phyloP scores from a whole-genome alignment of 2,113 vertebrate genomes.

The Prietella phreatophila region DNA sequence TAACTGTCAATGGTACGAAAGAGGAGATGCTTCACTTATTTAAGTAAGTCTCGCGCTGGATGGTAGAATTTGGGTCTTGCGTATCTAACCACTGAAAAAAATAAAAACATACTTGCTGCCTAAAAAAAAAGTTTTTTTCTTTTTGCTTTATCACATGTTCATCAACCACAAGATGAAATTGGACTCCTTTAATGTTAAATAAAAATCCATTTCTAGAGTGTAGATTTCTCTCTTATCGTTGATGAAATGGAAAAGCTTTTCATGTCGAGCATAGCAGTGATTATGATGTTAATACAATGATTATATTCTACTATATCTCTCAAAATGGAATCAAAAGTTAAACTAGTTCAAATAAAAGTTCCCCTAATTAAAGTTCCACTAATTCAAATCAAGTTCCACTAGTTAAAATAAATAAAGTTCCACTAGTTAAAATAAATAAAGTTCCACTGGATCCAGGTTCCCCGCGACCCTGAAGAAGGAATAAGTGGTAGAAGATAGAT shows the following conservation, averaged over 20 bases:
- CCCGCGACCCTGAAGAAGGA: too few species aligned
- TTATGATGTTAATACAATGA: not conserved
- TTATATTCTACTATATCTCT: not conserved
- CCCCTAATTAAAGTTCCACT: too few species aligned
- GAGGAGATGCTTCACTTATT: not conserved
- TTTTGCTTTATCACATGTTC: too few species aligned
- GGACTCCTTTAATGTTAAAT: not conserved
- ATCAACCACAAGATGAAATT: too few species aligned
- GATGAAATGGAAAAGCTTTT: not conserved
- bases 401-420: too few species aligned
- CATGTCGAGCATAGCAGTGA: not conserved
- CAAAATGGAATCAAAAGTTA: not conserved
- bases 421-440: too few species aligned
- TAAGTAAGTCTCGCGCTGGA: not conserved
- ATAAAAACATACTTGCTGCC: not conserved
- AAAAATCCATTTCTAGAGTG: not conserved
- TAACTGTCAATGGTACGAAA: not conserved
- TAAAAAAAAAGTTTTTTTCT: not conserved
- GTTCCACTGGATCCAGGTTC: too few species aligned
- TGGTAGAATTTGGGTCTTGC: not conserved
- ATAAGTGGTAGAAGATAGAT: too few species aligned
- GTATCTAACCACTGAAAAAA: not conserved
- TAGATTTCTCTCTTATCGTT: not conserved
- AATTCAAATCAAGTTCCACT: too few species aligned
- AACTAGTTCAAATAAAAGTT: too few species aligned